Conservation (phyloP, 37 sponge, comb jelly and placozoan species). For the Eunapius fragilis region DNA sequence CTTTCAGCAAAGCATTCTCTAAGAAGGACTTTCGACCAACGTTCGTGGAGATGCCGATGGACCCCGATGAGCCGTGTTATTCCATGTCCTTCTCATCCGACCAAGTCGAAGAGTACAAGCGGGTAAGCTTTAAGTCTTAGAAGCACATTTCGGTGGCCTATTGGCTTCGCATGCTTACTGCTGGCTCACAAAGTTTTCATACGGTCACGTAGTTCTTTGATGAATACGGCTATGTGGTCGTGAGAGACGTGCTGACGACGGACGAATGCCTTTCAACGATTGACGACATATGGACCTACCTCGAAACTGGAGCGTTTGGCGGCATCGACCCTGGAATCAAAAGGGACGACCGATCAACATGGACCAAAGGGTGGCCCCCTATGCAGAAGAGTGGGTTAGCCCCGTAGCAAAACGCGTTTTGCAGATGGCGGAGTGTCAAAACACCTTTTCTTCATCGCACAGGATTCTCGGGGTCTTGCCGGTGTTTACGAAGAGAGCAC, state of each 20-base stretch:
- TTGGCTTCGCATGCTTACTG: too few species aligned
- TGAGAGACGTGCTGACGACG: neutral
- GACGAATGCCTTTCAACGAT: neutral
- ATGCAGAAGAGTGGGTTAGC: neutral
- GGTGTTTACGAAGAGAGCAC: neutral
- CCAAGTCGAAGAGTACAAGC: neutral
- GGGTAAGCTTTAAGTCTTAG: neutral
- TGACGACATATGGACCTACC: neutral
- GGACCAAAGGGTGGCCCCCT: neutral
- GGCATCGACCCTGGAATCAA: neutral
- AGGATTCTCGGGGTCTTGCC: neutral
- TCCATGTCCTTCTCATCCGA: neutral
- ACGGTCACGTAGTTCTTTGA: slow-evolving; percentile 4
- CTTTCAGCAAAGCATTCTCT: neutral
- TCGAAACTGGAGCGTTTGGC: neutral
- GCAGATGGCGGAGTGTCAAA: too few species aligned
- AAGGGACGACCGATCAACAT: neutral
- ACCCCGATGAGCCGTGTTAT: neutral
- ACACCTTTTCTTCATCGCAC: neutral
- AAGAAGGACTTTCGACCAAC: neutral
- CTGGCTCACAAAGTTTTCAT: too few species aligned
- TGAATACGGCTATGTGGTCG: slow-evolving; percentile 6
- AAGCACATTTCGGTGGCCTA: too few species aligned
- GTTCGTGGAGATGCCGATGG: neutral
- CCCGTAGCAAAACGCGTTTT: too few species aligned